These are phyloP conservation scores for Budorcas taxicolor DNA, from an alignment of 2,113 vertebrate genomes.

Conservation along the genomic window DNA sequence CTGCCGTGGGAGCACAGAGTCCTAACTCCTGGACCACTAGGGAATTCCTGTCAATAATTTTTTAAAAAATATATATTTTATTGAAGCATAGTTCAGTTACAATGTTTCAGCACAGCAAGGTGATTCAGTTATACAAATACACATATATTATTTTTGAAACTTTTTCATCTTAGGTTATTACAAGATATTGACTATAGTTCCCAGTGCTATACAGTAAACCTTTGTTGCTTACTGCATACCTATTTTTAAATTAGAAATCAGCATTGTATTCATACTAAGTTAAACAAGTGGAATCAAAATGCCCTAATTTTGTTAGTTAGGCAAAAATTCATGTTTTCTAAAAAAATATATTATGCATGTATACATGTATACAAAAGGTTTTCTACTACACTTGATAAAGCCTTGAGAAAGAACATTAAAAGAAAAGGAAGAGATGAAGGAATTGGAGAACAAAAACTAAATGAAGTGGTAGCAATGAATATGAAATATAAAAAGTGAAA, in stretches of 20 bases:
- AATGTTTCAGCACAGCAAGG: neutral
- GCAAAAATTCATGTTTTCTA: neutral
- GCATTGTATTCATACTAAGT: neutral
- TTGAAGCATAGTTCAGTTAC: neutral
- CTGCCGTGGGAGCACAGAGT: neutral
- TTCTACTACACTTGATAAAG: neutral
- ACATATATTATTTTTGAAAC: neutral
- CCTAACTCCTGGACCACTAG: neutral
- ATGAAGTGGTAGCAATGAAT: neutral
- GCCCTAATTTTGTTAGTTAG: neutral
- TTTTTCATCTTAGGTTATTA: neutral
- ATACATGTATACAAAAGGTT: neutral
- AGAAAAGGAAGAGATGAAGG: neutral
- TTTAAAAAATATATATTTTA: neutral
- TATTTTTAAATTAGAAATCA: neutral
- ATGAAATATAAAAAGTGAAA: neutral
- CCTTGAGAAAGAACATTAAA: neutral
- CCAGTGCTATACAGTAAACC: neutral
- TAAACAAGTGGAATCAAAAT: neutral
- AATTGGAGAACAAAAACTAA: neutral
- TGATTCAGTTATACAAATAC: neutral
- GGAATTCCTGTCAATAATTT: neutral
- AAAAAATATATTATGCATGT: neutral
- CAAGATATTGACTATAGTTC: neutral
- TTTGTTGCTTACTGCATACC: neutral